Evolutionary conservation across 2,797 vertebrate species (phyloP).

Genomic region (Picus viridis): DNA sequence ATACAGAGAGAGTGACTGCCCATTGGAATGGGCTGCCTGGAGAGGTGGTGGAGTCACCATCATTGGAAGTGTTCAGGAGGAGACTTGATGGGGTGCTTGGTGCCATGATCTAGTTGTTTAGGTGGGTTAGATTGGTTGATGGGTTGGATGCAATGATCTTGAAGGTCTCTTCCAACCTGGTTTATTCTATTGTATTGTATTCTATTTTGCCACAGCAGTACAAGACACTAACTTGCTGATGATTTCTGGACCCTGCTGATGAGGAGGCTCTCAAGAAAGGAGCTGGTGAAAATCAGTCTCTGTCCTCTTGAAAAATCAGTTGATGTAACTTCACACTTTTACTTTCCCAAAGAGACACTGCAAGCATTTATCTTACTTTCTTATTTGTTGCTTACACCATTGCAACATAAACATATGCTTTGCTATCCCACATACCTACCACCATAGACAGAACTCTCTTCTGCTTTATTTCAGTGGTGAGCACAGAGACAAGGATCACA

Average conservation of each 20-base stretch:
- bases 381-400: slow-evolving; percentile 31
- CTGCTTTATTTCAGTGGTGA: not conserved
- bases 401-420: not conserved
- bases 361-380: slow-evolving; percentile 39
- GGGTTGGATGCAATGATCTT: too few relatives aligned
- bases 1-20: too few relatives aligned
- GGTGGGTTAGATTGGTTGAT: too few relatives aligned
- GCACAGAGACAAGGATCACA: not conserved
- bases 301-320: slow-evolving; percentile 65
- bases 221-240: slow-evolving; percentile 46
- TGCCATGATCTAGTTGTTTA: too few relatives aligned
- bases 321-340: slow-evolving; percentile 62
- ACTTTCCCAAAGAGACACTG: slow-evolving; percentile 47
- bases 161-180: too few relatives aligned
- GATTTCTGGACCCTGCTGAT: slow-evolving; percentile 70
- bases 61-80: too few relatives aligned
- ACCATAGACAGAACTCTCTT: not conserved
- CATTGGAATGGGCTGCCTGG: too few relatives aligned
- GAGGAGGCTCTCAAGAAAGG: slow-evolving; percentile 52
- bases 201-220: slow-evolving; percentile 39
- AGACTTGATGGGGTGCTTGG: too few relatives aligned
- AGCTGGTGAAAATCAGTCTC: slow-evolving; percentile 58
- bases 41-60: too few relatives aligned
- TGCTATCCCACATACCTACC: not conserved
- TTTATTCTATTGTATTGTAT: too few relatives aligned